Evolutionary conservation across 2,888 invertebrate genomes (phyloP).

Genomic region (Tipula vernalis): DNA sequence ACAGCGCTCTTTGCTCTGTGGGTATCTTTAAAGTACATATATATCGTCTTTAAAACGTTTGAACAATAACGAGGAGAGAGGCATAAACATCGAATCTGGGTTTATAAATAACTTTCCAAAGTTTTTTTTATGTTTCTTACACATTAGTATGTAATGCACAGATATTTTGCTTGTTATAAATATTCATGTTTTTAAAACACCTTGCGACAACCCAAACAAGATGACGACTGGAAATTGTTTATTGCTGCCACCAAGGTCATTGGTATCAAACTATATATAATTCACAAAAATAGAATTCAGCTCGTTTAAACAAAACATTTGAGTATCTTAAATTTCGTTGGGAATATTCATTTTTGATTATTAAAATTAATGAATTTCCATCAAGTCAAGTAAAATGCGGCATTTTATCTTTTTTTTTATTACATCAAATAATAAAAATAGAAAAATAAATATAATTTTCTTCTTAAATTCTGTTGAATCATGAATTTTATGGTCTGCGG

Average conservation of each 20-base stretch:
- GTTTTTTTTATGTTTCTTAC: background rate
- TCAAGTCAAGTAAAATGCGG: background rate
- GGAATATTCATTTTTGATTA: background rate
- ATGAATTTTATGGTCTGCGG: background rate
- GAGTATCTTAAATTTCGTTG: background rate
- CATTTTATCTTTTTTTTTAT: background rate
- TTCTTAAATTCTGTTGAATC: background rate
- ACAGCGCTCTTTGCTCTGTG: background rate
- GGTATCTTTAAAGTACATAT: background rate
- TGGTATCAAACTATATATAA: background rate
- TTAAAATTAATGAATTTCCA: background rate
- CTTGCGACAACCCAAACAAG: background rate
- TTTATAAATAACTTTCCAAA: background rate
- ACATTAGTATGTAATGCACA: background rate
- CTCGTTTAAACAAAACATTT: background rate
- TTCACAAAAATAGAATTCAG: background rate
- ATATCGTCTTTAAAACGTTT: background rate
- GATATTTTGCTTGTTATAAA: background rate
- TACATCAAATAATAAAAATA: background rate
- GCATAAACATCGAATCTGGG: background rate
- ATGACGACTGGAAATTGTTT: background rate
- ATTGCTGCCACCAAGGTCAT: background rate
- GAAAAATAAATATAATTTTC: background rate
- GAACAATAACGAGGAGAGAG: background rate
- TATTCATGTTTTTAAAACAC: background rate